phyloP scores from a whole-genome alignment of 2,113 vertebrate species.

The Tetrax tetrax region DNA sequence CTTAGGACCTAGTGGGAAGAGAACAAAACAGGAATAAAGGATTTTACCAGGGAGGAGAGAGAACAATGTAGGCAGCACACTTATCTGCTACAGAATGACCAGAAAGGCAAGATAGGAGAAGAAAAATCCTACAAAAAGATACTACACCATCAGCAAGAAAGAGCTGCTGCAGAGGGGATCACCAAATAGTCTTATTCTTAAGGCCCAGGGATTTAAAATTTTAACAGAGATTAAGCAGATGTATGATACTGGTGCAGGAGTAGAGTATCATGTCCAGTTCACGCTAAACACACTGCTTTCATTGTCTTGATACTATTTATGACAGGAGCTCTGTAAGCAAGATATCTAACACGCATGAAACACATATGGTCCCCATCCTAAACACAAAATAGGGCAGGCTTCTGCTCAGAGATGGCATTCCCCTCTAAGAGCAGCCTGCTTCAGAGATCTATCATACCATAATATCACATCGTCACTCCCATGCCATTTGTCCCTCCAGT shows the following conservation, averaged over 20 bases:
- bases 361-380: neutral
- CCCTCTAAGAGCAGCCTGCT: neutral
- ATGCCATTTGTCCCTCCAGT: accelerated
- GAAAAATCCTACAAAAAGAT: neutral
- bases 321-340: neutral
- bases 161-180: neutral
- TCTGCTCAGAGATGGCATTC: neutral
- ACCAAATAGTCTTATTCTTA: neutral
- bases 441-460: neutral
- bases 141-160: neutral
- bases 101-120: neutral
- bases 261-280: neutral
- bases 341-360: neutral
- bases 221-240: neutral
- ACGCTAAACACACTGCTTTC: neutral
- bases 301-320: neutral
- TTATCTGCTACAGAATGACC: neutral
- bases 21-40: neutral
- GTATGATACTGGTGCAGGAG: neutral
- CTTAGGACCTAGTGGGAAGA: neutral
- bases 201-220: neutral
- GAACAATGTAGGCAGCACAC: neutral
- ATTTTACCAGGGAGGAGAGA: neutral
- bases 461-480: neutral
- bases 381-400: neutral